Base-by-base conservation (phyloP, 2,888 invertebrate species). In the Zaprionus obscuricornis region DNA sequence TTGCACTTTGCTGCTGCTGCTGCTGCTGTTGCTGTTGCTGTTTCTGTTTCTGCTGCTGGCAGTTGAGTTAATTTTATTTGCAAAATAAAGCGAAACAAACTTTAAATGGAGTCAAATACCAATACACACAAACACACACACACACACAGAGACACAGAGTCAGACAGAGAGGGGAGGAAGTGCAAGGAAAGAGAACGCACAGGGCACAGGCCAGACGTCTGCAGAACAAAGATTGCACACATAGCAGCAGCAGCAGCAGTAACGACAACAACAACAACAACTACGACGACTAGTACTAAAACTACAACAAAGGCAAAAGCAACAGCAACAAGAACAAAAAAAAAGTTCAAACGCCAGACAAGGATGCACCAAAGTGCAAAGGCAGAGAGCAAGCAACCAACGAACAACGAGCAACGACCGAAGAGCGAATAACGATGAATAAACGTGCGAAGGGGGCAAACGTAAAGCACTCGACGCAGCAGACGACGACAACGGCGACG, bases 61-160 rank as follows among this genome's bases (percentile, higher is more conserved):
- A 75, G 66, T 81, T 67, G 75, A 84, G 81, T 85, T 82, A 85
- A 81, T 81, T 81, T 81, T 86, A 81, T 81, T 81, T 86, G 81
- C 86, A 86, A 81, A 81, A 86, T 86, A 86, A 85, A 79, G 85
- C 65, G 77, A 81, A 84, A 70, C 77, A 84, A 84, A 77, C 87
- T 81, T 81, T 85, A 81, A 81, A 81, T 81, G 86, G 74, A 86
- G 81, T 86, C 86, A 81, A 81, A 86, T 85, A 81, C 84, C 78
- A 86, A 60, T 70, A 73, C 73, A 76, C 70, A 74, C 78, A 66
- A 22, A 45, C 45, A 47, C 36, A 56, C 34, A 52, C 34, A 34
- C 18, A 45, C 45, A 14, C 8, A 37, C 20, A 20, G 27, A 16
- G 33, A 42, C 33, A 52, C 49, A 26, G 1, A 31, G 22, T 33